Evolutionary conservation across 2,888 invertebrate species (phyloP).

Genomic region (Fragum fragum): DNA sequence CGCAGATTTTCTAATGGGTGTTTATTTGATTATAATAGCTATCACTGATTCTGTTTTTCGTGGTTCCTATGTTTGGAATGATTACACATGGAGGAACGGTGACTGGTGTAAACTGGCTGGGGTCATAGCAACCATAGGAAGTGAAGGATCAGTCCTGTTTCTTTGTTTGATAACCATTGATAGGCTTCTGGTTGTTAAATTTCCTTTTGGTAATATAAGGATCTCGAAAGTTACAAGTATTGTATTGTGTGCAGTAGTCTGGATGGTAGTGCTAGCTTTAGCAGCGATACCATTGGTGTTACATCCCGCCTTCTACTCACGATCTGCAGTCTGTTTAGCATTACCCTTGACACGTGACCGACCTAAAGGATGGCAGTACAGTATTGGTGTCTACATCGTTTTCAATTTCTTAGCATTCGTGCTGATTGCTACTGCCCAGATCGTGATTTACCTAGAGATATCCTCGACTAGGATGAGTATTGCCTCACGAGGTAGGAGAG

Average conservation of each 20-base stretch:
- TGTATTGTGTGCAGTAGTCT: slow-evolving; percentile 69
- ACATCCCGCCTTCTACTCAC: slow-evolving; percentile 80
- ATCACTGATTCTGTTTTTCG: slow-evolving; percentile 68
- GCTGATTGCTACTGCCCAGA: slow-evolving; percentile 81
- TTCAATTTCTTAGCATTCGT: slow-evolving; percentile 82
- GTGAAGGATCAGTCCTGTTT: slow-evolving; percentile 90
- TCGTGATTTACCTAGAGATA: slow-evolving; percentile 82
- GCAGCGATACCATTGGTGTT: slow-evolving; percentile 81
- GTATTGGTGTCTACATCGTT: slow-evolving; percentile 82
- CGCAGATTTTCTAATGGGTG: slow-evolving; percentile 74
- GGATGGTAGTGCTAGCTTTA: slow-evolving; percentile 77
- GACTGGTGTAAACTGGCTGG: slow-evolving; percentile 71
- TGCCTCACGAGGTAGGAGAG: slow-evolving; percentile 35
- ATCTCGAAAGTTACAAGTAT: slow-evolving; percentile 74
- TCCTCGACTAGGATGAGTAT: slow-evolving; percentile 11
- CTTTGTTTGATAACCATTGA: slow-evolving; percentile 90
- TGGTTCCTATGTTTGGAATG: slow-evolving; percentile 69
- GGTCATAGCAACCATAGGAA: slow-evolving; percentile 85
- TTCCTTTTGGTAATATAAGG: slow-evolving; percentile 87
- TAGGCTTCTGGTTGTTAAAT: slow-evolving; percentile 89
- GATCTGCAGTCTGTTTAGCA: slow-evolving; percentile 84
- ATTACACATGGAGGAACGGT: slow-evolving; percentile 71
- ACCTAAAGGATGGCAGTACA: slow-evolving; percentile 85
- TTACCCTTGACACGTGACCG: slow-evolving; percentile 83
- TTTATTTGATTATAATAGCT: slow-evolving; percentile 71